Conservation (phyloP, 2,113 vertebrate species). For the Cyrtonyx montezumae region DNA sequence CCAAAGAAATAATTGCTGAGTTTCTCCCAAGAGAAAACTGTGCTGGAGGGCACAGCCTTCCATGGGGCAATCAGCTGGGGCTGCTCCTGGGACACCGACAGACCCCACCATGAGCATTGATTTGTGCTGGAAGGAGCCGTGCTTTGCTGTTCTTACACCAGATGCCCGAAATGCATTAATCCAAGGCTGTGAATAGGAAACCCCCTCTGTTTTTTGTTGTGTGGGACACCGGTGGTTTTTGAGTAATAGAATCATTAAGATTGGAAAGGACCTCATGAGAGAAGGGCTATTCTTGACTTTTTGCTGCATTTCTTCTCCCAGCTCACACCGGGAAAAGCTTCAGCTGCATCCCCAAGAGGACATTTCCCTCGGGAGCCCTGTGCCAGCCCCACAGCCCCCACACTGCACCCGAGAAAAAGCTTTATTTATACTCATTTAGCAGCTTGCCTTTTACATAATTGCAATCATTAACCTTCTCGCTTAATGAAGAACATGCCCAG, state of each 20-base stretch:
- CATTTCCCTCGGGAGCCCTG: neutral
- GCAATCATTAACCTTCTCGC: slow-evolving; percentile 73
- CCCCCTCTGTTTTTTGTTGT: neutral
- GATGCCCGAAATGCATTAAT: neutral
- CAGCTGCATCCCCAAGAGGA: neutral
- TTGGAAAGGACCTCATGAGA: neutral
- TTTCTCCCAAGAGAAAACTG: neutral
- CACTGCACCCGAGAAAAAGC: neutral
- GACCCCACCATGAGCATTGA: neutral
- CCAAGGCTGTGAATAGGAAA: neutral
- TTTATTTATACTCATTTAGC: slow-evolving; percentile 70
- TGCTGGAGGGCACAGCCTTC: fast-evolving
- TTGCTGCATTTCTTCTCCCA: fast-evolving
- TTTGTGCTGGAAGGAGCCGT: neutral
- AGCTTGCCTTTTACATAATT: slow-evolving; percentile 63
- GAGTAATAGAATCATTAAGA: neutral
- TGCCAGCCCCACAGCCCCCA: fast-evolving
- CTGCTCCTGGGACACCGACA: neutral
- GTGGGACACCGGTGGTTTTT: neutral
- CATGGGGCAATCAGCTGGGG: neutral
- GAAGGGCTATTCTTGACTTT: neutral
- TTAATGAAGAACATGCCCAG: slow-evolving; percentile 62
- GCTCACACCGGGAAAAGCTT: neutral
- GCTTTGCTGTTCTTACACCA: neutral
- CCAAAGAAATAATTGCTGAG: neutral